Conservation (phyloP, 1,140 invertebrate genomes). For the Trinorchestia longiramus region DNA sequence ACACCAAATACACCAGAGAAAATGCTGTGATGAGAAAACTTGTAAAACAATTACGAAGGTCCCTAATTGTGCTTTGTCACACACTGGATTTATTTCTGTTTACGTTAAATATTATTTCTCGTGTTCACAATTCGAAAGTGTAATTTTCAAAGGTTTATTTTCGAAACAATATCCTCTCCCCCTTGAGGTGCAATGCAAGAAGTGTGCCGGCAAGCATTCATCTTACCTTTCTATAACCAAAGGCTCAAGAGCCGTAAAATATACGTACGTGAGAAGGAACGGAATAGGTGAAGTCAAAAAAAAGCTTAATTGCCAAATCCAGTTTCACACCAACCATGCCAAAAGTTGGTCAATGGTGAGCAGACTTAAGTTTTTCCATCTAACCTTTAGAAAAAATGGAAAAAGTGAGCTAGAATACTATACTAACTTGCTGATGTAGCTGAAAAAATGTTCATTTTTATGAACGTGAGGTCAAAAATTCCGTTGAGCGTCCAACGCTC, state of each 20-base stretch:
- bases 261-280: conserved; percentile 13
- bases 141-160: too few species aligned
- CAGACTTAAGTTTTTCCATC: neutral
- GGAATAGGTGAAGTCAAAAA: neutral
- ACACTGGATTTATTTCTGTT: too few species aligned
- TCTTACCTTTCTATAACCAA: conserved; percentile 20
- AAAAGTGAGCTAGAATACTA: neutral
- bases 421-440: neutral
- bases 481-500: too few species aligned
- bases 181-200: neutral
- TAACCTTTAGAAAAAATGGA: neutral
- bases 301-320: neutral
- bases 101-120: too few species aligned
- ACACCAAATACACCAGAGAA: too few species aligned
- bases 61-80: too few species aligned
- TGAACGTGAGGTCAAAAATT: neutral
- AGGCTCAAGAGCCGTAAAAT: neutral
- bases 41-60: too few species aligned
- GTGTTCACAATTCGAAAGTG: too few species aligned
- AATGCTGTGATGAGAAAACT: too few species aligned
- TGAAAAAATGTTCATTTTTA: neutral
- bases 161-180: neutral
- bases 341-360: neutral
- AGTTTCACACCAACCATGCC: neutral
- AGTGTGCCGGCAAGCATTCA: neutral